phyloP scores from a whole-genome alignment of 2,888 invertebrate genomes.

The Eristalinus sepulchralis region DNA sequence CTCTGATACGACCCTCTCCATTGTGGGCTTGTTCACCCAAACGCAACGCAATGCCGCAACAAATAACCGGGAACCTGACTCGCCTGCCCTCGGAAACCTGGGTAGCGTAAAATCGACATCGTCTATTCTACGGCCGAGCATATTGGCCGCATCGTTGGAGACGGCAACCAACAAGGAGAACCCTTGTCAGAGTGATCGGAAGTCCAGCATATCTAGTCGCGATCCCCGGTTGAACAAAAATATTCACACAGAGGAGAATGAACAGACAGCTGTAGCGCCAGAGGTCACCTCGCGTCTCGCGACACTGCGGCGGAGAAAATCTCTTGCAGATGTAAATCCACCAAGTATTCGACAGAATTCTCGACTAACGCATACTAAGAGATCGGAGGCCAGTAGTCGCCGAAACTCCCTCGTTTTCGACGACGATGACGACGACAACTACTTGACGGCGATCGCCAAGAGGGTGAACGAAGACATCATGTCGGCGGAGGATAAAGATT shows the following conservation, averaged over 20 bases:
- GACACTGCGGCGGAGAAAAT: constrained; percentile 54
- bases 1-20: constrained; percentile 18
- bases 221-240: constrained; percentile 80
- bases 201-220: constrained; percentile 75
- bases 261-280: constrained; percentile 27
- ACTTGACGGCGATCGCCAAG: constrained; percentile 80
- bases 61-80: constrained; percentile 54
- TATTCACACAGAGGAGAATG: constrained; percentile 76
- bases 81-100: constrained; percentile 9
- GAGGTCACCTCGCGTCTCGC: constrained; percentile 42
- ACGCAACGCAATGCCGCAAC: constrained; percentile 40
- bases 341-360: constrained; percentile 24
- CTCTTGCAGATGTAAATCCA: constrained; percentile 42
- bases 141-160: constrained; percentile 72
- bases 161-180: constrained; percentile 50
- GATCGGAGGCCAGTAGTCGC: constrained; percentile 21
- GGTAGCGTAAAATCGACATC: constrained; percentile 49
- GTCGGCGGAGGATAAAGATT: constrained; percentile 79
- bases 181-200: constrained; percentile 56
- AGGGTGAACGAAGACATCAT: constrained; percentile 80
- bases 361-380: constrained; percentile 39
- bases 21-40: constrained; percentile 39
- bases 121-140: constrained; percentile 76
- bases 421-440: constrained; percentile 78
- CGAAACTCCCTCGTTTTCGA: constrained; percentile 57